Evolutionary conservation across 2,888 invertebrate genomes (phyloP).

Genomic region (Cheilosia impressa): DNA sequence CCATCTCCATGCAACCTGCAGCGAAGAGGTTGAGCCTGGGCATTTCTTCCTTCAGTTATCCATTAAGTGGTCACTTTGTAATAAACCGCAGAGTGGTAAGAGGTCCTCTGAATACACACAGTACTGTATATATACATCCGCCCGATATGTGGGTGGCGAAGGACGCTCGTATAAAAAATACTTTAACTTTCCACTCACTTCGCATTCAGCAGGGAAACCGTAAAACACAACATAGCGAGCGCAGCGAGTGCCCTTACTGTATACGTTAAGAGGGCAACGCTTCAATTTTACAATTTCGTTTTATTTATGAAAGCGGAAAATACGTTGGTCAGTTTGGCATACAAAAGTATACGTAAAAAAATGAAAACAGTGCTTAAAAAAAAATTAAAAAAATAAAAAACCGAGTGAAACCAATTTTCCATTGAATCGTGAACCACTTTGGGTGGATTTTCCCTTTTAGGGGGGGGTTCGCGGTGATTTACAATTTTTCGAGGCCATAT

Average conservation of each 20-base stretch:
- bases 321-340: conserved; percentile 71
- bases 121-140: conserved; percentile 5
- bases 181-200: conserved; percentile 73
- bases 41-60: conserved; percentile 51
- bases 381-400: conserved; percentile 33
- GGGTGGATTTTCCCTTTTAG: conserved; percentile 48
- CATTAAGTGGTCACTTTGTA: conserved; percentile 74
- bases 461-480: conserved; percentile 14
- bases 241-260: conserved; percentile 15
- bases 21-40: conserved; percentile 10
- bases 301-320: conserved; percentile 74
- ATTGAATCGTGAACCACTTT: conserved; percentile 64
- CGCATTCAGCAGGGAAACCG: conserved; percentile 34
- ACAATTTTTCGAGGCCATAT: conserved; percentile 47
- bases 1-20: background rate
- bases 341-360: conserved; percentile 59
- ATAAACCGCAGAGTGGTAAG: conserved; percentile 65
- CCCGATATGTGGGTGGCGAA: conserved; percentile 45
- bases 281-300: conserved; percentile 75
- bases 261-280: conserved; percentile 65
- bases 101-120: conserved; percentile 32
- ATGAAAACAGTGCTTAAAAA: conserved; percentile 70
- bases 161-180: conserved; percentile 60
- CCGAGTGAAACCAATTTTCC: conserved; percentile 69
- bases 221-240: conserved; percentile 30